Base-by-base conservation (phyloP, 1,140 invertebrate species). In the Nylanderia fulva region DNA sequence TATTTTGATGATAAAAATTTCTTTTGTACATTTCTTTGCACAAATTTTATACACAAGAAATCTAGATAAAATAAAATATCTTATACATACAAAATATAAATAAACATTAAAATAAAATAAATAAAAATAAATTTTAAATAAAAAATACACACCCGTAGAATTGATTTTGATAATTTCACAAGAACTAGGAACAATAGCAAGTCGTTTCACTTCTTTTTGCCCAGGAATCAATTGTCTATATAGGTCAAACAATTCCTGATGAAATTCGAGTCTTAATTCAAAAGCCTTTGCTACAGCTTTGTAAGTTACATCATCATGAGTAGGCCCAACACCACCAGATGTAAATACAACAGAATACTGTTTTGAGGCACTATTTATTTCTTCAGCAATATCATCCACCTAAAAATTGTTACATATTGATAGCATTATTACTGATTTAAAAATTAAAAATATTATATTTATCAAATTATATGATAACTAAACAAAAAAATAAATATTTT, bases 301-400 rank as follows among this genome's bases (percentile, higher is more conserved):
- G 92, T 97, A 97, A 24, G 97, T 98, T 45, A 97, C 93, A 91
- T 98, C 97, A 93, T 98, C 97, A 90, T 98, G 97, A 9, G 97
- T 97, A 9, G 97, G 97, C 5, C 97, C 97, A 77, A 98, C 95
- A n/a, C 97, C 97, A 39, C 97, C 97, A 33, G 96, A 96, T 8
- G 97, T 97, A 27, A 97, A 95, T 29, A 98, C 97, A 92, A 95
- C 66, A 33, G 93, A 85, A 87, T 91, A 95, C n/a, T 84, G 84
- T 45, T 94, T 91, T 2, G 96, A 97, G 90, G 96, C 96, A 45
- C 95, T 87, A 8, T 85, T 61, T 2, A 98, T 95, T 93, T 96
- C 96, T 60, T 95, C 91, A 7, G 96, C 96, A 86, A 97, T 97
- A n/a, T 94, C 95, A 54, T 96, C 93, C 24, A 97, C 86, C 88